Base-by-base conservation (phyloP, 2,888 invertebrate genomes). In the Ephialtes manifestator region DNA sequence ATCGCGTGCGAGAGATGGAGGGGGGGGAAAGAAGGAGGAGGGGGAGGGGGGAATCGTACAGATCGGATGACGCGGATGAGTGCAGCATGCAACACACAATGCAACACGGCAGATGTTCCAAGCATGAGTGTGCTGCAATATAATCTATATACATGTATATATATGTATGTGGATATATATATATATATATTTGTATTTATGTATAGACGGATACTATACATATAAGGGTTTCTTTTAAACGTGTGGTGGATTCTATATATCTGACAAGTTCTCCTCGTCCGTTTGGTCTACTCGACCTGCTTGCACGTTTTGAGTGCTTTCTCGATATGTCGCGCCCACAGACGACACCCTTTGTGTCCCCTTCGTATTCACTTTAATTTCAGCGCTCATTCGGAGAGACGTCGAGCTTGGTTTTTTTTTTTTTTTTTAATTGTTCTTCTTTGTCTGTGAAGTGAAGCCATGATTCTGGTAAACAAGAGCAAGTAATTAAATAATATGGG, bases 41-140 rank as follows among this genome's bases (percentile, higher is more conserved):
- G 60, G 55, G 28, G 80, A 63, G 67, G 79, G 48, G 79, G 83
- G 90, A 87, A 83, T 85, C 87, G 88, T 60, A 85, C 83, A 72
- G 86, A 90, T 89, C 89, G 88, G 86, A 89, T 89, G 91, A 90
- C 87, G 90, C 88, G 90, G 89, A 91, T 89, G 89, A 91, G 89
- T 88, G 88, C 89, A 86, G 86, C 87, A 83, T 85, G 88, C 89
- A 82, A 84, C 74, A 84, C 87, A 92, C 89, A 91, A 90, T 89
- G 89, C 89, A 87, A 83, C 85, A 74, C 88, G 86, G 90, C 91
- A 90, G 91, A 92, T 92, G 92, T 90, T 90, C 88, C 88, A 81
- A 86, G 81, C 71, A 75, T 35, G 46, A 55, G 70, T 65, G 67
- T 35, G 55, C 55, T 87, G 88, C 88, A 89, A 89, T 90, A 87